Conservation (phyloP, 2,888 invertebrate species). For the Scaeva pyrastri region DNA sequence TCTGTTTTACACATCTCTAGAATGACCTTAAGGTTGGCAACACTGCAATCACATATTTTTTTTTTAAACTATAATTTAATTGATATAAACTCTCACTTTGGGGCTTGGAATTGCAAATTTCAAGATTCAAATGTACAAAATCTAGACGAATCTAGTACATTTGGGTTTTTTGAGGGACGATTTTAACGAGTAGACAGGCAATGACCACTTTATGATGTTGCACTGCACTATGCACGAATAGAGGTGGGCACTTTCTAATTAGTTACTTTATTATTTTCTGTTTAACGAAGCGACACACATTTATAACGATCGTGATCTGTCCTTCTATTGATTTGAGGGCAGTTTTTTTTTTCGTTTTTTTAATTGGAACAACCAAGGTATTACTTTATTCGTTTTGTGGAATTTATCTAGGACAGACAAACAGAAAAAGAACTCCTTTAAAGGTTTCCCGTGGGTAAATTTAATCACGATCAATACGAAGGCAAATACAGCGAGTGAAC, state of each 20-base stretch:
- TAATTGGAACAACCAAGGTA: constrained; percentile 26
- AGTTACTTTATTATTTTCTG: constrained; percentile 19
- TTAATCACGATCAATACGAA: constrained; percentile 60
- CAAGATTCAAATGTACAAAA: constrained; percentile 32
- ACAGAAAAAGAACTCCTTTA: constrained; percentile 29
- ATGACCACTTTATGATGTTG: constrained; percentile 26
- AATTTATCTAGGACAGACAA: constrained; percentile 55
- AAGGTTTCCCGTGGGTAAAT: constrained; percentile 37
- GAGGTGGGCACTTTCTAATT: constrained; percentile 63
- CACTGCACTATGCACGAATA: neutral
- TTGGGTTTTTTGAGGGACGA: constrained; percentile 32
- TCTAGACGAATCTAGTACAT: constrained; percentile 54
- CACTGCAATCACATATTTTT: constrained; percentile 28
- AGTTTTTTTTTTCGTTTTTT: constrained; percentile 30
- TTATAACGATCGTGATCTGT: constrained; percentile 59
- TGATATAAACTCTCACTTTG: constrained; percentile 59
- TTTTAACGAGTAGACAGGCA: constrained; percentile 52
- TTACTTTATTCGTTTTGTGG: neutral
- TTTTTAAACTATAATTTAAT: neutral
- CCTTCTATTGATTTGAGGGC: constrained; percentile 52
- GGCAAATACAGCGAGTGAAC: constrained; percentile 15
- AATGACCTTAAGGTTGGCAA: constrained; percentile 65
- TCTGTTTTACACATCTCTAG: constrained; percentile 70
- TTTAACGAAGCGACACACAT: constrained; percentile 36
- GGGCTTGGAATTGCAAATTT: constrained; percentile 49